Evolutionary conservation across 2,797 vertebrate genomes (phyloP).

Genomic region (Pangasius sanitwongsei): DNA sequence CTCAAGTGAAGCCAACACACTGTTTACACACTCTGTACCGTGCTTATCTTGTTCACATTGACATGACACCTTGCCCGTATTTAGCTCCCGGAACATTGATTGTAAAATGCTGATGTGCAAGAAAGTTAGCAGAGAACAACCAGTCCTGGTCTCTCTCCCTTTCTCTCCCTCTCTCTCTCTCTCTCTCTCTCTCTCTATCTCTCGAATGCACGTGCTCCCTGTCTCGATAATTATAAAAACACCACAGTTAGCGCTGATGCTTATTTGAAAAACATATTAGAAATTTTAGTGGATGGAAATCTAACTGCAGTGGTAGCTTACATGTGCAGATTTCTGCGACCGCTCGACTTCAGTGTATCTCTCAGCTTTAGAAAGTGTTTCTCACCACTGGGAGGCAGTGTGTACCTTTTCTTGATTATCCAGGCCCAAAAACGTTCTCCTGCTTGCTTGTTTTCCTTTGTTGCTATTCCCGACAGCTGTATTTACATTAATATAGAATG

Average conservation of each 20-base stretch:
- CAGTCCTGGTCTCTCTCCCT: background rate
- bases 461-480: background rate
- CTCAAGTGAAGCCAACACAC: background rate
- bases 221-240: background rate
- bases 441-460: conserved; percentile 16
- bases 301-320: background rate
- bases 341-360: background rate
- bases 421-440: conserved; percentile 25
- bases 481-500: background rate
- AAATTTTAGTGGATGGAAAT: background rate
- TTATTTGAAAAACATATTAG: background rate
- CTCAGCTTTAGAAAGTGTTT: background rate
- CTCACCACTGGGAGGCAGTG: conserved; percentile 53
- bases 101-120: conserved; percentile 38
- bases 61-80: background rate
- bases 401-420: conserved; percentile 30
- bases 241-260: background rate
- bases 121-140: conserved; percentile 26
- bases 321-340: too few relatives aligned
- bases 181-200: background rate
- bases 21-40: conserved; percentile 12
- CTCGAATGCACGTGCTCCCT: background rate
- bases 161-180: background rate
- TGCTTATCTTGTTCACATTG: conserved; percentile 10
- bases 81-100: conserved; percentile 13